Evolutionary conservation across 1,140 invertebrate species (phyloP), one percentile per base, ranked within the genome.

Genomic region (Panagrolaimus sp.): DNA sequence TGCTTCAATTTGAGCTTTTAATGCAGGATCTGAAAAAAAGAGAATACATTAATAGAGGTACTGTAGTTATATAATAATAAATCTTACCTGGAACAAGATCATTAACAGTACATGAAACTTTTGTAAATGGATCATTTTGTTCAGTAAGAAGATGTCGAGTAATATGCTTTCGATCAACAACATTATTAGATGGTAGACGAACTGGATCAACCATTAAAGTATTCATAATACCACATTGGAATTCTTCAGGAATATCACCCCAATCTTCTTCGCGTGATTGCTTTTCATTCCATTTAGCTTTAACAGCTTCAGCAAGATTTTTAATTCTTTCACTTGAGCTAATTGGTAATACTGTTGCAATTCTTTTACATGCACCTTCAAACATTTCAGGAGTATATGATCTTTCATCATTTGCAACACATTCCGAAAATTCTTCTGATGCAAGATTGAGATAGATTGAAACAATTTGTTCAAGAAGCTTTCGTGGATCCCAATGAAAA

Each of bases 201-300:
- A 98, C 93, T 2, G 95, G 95, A 84, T 98, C 93, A 1, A 89
- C 89, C 94, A 98, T 97, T 20, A 98, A 84, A 0, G 93, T 97
- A 80, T 94, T 92, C 93, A 98, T 96, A 1, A 98, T 85, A 0
- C 94, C 93, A 87, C 97, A 94, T 88, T 70, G 90, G 83, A 96
- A 98, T 84, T 97, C 93, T 74, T 98, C 94, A 0, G 95, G 95
- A 48, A 93, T 92, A 84, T 98, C 93, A 38, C 96, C 93, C 72
- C 93, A 80, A 16, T 74, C 71, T 38, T 77, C 71, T 42, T 79
- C 92, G 90, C 74, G 88, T 72, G 91, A 89, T 79, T 90, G 88
- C 85, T 96, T 96, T 70, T 90, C 88, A 68, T 91, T 87, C 78
- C 88, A 85, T 70, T 93, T 89, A 72, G 89, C 86, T 73, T 90